Evolutionary conservation across 2,888 invertebrate genomes (phyloP).

Genomic region (Calliopum simillimum): DNA sequence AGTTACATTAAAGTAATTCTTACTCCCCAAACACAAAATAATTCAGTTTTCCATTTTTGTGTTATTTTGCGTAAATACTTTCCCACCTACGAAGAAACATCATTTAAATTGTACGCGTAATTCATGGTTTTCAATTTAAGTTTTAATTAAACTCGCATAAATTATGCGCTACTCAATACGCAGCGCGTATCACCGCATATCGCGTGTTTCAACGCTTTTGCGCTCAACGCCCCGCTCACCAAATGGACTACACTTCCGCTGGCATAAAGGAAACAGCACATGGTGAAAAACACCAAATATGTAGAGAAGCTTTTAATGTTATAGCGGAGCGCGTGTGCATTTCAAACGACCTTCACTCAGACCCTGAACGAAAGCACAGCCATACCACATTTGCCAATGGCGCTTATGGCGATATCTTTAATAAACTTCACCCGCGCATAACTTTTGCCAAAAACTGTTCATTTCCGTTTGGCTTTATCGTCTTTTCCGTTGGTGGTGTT

Average conservation of each 20-base stretch:
- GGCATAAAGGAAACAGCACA: not conserved
- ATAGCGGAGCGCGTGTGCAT: not conserved
- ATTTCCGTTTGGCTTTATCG: slow-evolving; percentile 61
- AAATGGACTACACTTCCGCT: slow-evolving; percentile 12
- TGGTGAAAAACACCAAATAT: too few species aligned
- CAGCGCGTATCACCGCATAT: not conserved
- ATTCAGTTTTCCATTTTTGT: too few species aligned
- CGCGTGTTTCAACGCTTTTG: not conserved
- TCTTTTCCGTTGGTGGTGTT: slow-evolving; percentile 55
- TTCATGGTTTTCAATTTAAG: slow-evolving; percentile 14
- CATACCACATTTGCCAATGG: too few species aligned
- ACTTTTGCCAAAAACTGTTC: slow-evolving; percentile 56
- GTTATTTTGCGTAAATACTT: too few species aligned
- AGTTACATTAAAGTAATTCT: too few species aligned
- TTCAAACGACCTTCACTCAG: slow-evolving; percentile 14
- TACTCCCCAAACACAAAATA: too few species aligned
- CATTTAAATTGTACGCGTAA: too few species aligned
- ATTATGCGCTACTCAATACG: slow-evolving; percentile 1
- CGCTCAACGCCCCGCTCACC: not conserved
- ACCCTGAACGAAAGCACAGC: not conserved
- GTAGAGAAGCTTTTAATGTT: not conserved
- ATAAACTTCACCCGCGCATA: slow-evolving; percentile 24
- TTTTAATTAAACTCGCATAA: slow-evolving; percentile 22
- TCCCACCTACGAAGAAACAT: too few species aligned
- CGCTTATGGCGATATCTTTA: not conserved